Conservation (phyloP, 2,888 invertebrate species). For the Yponomeuta plumbellus region DNA sequence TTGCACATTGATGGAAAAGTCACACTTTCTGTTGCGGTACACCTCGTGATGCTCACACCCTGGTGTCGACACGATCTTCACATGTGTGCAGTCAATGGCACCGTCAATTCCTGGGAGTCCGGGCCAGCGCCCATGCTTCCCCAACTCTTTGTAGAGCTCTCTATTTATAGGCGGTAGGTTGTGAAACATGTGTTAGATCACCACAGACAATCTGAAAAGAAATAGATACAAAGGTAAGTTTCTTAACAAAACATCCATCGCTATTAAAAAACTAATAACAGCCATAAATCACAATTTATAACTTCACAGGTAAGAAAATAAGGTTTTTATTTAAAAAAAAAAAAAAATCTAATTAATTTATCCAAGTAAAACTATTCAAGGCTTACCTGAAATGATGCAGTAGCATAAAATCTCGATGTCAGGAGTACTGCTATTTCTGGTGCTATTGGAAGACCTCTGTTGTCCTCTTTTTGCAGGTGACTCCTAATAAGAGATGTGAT, state of each 20-base stretch:
- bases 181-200: constrained; percentile 4
- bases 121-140: constrained; percentile 10
- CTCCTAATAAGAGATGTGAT: not conserved
- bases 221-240: not conserved
- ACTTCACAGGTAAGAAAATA: not conserved
- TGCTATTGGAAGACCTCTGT: constrained; percentile 5
- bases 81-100: constrained; percentile 17
- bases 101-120: constrained; percentile 5
- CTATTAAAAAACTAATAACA: not conserved
- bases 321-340: not conserved
- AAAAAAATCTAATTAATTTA: not conserved
- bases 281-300: not conserved
- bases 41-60: constrained; percentile 20
- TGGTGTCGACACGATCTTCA: constrained; percentile 20
- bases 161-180: constrained; percentile 9
- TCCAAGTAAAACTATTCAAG: not conserved
- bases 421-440: constrained; percentile 3
- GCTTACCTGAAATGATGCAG: not conserved
- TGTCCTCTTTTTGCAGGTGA: constrained; percentile 4
- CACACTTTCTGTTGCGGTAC: constrained; percentile 19
- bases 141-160: constrained; percentile 6
- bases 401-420: constrained; percentile 1
- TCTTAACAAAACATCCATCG: no score
- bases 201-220: constrained; percentile 12
- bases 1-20: constrained; percentile 21